Evolutionary conservation across 2,797 vertebrate species (phyloP).

Genomic region (Glyptemys insculpta): DNA sequence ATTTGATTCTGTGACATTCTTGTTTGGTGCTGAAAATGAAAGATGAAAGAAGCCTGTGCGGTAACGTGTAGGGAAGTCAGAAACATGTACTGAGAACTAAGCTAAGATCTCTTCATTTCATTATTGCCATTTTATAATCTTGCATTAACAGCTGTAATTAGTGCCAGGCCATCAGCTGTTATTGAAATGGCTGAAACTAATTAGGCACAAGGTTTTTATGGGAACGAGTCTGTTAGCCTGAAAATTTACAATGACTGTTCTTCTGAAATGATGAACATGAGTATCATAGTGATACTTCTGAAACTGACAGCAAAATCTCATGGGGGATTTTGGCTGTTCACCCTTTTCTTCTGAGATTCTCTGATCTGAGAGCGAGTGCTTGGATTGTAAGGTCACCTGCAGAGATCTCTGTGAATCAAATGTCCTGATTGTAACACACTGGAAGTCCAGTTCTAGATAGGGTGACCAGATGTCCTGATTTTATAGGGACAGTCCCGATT

Average conservation of each 20-base stretch:
- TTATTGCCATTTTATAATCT: slow-evolving; percentile 49
- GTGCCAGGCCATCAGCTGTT: slow-evolving; percentile 55
- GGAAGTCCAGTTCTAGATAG: neutral
- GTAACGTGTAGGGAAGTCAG: slow-evolving; percentile 25
- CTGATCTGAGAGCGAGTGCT: neutral
- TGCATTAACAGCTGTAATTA: slow-evolving; percentile 71
- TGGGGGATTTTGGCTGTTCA: neutral
- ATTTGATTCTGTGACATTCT: slow-evolving; percentile 46
- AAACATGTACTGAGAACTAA: slow-evolving; percentile 44
- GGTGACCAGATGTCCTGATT: no score
- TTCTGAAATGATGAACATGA: slow-evolving; percentile 46
- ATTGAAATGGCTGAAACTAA: slow-evolving; percentile 69
- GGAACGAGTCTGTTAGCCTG: slow-evolving; percentile 33
- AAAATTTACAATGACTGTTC: slow-evolving; percentile 20
- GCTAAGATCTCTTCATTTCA: slow-evolving; percentile 44
- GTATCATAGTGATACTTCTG: slow-evolving; percentile 30
- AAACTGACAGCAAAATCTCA: neutral
- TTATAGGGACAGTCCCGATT: no score
- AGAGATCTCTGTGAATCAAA: neutral
- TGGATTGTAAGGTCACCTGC: neutral
- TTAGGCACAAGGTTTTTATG: slow-evolving; percentile 59
- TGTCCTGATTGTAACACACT: neutral
- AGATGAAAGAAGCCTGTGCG: slow-evolving; percentile 42
- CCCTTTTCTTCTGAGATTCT: neutral
- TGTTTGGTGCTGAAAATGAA: slow-evolving; percentile 43